Base-by-base conservation (phyloP, 2,113 vertebrate genomes). In the Ophthalmolycus amberensis region DNA sequence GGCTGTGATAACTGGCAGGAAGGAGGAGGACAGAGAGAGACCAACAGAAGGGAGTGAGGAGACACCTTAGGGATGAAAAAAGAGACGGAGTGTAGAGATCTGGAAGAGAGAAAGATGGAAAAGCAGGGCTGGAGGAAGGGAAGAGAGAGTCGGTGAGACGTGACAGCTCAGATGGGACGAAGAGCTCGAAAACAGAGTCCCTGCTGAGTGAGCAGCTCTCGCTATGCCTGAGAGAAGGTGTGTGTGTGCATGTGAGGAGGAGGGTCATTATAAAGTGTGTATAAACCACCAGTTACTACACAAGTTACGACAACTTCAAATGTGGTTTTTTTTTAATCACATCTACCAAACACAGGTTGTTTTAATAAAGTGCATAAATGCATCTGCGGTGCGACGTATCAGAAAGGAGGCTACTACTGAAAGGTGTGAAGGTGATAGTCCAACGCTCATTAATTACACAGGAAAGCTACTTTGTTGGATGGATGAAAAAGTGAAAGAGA, bases 151-250 rank as follows among this genome's bases (percentile, higher is more conserved):
- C 60, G 52, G 38, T 77, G 71, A 72, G 29, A 75, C 71, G 14
- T 66, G 52, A 27, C 82, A 44, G 73, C 46, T 71, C 71, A 71
- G 69, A 79, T 83, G 79, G 46, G 71, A 67, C n/a, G 6, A 32
- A 79, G 63, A 66, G 59, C 66, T 59, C 6, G 15, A 54, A 62
- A 79, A 52, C 65, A 77, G 62, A 79, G 52, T 72, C 63, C 77
- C 84, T 72, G 72, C 78, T 85, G 79, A 81, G 68, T 48, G 52
- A 80, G 79, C 76, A 50, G 75, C 48, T 37, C 77, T 82, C 60
- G 72, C 65, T 0, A 22, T 3, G 59, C 59, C 56, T 52, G 38
- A 69, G 59, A 58, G 73, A 42, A 42, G 7, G 66, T 56, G 58
- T 50, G 40, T 77, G 59, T n/a, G 42, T 66, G 63, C 34, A 12